Percentiles rank a stretch among this genome's conserved stretches.
phyloP scores from a whole-genome alignment of 2,113 vertebrate genomes.

The Triplophysa tibetana region DNA sequence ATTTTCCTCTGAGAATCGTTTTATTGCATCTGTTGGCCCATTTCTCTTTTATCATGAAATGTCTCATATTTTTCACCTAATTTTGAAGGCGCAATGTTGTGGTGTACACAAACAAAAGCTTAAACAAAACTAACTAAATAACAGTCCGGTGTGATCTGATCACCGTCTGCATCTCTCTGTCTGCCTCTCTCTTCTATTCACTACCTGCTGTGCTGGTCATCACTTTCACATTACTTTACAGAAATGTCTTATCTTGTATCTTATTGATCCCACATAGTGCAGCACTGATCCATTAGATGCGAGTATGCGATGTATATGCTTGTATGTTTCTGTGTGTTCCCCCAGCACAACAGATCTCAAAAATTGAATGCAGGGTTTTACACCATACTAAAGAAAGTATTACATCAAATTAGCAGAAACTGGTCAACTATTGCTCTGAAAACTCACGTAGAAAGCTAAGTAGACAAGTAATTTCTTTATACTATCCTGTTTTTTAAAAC shows the following conservation, averaged over 20 bases:
- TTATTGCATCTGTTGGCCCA: neutral
- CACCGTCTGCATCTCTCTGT: neutral
- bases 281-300: conserved; percentile 3
- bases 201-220: neutral
- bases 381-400: neutral
- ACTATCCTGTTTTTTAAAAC: neutral
- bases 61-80: neutral
- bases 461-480: neutral
- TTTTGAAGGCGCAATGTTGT: neutral
- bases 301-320: neutral
- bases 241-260: neutral
- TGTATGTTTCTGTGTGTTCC: neutral
- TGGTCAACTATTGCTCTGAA: too few relatives aligned
- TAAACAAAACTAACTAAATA: neutral
- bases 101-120: neutral
- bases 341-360: neutral
- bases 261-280: conserved; percentile 26
- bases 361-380: neutral
- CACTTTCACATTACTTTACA: neutral
- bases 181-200: neutral
- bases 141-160: neutral
- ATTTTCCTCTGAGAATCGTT: neutral
- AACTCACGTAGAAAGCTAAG: too few relatives aligned
- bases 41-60: neutral
- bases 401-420: too few relatives aligned